These are phyloP conservation scores for Galeopterus variegatus DNA, from an alignment of 2,113 vertebrate genomes.

Conservation along the genomic window DNA sequence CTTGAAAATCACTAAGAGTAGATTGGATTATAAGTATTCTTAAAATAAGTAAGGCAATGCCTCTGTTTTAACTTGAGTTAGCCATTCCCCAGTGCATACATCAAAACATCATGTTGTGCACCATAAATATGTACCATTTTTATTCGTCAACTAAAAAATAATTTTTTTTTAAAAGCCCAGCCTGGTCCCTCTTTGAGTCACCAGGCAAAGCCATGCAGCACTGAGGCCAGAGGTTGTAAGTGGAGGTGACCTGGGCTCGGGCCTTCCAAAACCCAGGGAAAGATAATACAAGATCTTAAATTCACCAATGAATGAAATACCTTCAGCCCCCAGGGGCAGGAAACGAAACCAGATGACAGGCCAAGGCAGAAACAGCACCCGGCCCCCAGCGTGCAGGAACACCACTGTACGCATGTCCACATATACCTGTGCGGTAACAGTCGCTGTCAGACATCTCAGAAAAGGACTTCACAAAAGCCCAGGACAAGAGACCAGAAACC, in stretches of 20 bases:
- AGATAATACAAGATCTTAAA: conserved; percentile 13
- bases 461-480: not conserved
- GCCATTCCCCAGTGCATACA: not conserved
- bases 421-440: rapidly evolving
- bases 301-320: conserved; percentile 5
- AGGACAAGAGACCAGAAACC: not conserved
- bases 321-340: not conserved
- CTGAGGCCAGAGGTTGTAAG: not conserved
- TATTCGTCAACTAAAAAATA: not conserved
- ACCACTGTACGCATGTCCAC: not conserved
- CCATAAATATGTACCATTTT: not conserved
- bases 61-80: not conserved
- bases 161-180: not conserved
- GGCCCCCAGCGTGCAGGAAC: not conserved
- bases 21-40: not conserved
- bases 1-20: not conserved
- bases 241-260: not conserved
- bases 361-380: not conserved
- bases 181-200: not conserved
- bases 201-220: not conserved
- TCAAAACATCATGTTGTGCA: not conserved
- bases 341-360: not conserved
- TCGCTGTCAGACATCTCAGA: not conserved
- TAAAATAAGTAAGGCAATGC: not conserved
- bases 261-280: not conserved